phyloP scores from a whole-genome alignment of 2,797 vertebrate genomes.

The Diplodus sargus region DNA sequence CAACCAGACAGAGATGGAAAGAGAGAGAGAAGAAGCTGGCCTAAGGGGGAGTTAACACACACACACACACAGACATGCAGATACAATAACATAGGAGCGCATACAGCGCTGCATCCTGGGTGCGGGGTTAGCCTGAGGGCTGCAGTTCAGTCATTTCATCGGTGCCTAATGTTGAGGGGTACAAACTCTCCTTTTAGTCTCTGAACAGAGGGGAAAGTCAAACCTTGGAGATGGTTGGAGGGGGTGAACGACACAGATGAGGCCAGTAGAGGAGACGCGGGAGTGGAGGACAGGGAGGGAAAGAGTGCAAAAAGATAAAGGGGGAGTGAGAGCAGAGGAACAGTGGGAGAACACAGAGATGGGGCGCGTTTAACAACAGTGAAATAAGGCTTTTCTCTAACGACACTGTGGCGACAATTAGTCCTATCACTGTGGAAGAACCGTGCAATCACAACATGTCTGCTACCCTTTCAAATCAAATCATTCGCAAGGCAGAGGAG shows the following conservation, averaged over 20 bases:
- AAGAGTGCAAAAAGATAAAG: slow-evolving; percentile 22
- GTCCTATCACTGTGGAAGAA: background rate
- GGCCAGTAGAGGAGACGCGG: background rate
- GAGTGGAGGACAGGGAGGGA: background rate
- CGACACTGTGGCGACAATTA: background rate
- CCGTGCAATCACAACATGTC: slow-evolving; percentile 19
- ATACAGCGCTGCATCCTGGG: slow-evolving; percentile 14
- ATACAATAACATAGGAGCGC: slow-evolving; percentile 18
- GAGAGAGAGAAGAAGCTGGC: slow-evolving; percentile 35
- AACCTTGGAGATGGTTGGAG: slow-evolving; percentile 23
- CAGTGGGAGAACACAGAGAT: background rate
- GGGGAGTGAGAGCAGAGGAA: background rate
- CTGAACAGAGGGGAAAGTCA: slow-evolving; percentile 5
- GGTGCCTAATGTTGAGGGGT: slow-evolving; percentile 30
- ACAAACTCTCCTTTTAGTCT: slow-evolving; percentile 40
- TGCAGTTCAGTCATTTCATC: slow-evolving; percentile 51
- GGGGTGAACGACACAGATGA: slow-evolving; percentile 7
- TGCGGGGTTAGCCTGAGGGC: slow-evolving; percentile 43
- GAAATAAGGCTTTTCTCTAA: slow-evolving; percentile 10
- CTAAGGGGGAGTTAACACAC: slow-evolving; percentile 29
- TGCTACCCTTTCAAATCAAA: slow-evolving; percentile 12
- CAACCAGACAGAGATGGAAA: slow-evolving; percentile 24
- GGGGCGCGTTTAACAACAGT: slow-evolving; percentile 12
- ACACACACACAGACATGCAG: slow-evolving; percentile 7
- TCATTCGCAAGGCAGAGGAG: background rate